phyloP scores from a whole-genome alignment of 2,797 vertebrate genomes.

The Leucoraja ocellata region DNA sequence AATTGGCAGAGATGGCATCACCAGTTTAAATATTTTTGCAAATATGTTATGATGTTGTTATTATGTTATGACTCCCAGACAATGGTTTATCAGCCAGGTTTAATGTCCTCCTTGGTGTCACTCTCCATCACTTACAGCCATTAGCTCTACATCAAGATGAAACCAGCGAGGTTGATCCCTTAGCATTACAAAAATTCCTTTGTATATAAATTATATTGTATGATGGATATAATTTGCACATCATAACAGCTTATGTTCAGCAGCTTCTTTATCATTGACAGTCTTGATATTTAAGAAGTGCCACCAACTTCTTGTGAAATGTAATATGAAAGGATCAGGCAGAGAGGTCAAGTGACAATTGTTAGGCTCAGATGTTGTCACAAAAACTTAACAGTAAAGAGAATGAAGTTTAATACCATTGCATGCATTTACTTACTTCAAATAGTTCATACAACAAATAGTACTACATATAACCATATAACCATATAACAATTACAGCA shows the following conservation, averaged over 20 bases:
- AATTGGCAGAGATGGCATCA: conserved; percentile 9
- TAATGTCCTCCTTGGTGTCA: conserved; percentile 16
- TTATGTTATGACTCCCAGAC: background rate
- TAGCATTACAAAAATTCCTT: conserved; percentile 12
- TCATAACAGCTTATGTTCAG: background rate
- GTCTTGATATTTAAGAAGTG: background rate
- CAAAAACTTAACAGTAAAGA: background rate
- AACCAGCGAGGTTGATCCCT: background rate
- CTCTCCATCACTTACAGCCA: conserved; percentile 24
- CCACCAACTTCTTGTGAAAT: conserved; percentile 15
- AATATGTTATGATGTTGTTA: background rate
- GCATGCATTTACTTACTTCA: background rate
- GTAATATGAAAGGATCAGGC: background rate
- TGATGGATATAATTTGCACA: background rate
- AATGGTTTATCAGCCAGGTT: conserved; percentile 1
- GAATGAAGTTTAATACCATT: background rate
- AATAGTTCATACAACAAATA: background rate
- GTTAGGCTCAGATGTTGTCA: background rate
- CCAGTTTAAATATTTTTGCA: conserved; percentile 29
- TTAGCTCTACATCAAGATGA: background rate
- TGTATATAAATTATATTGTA: background rate
- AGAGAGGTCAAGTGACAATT: background rate
- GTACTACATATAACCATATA: too few species aligned
- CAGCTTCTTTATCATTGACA: background rate
- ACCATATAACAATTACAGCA: too few species aligned